These are phyloP conservation scores for Microtus pennsylvanicus DNA, from an alignment of 2,113 vertebrate species.

Conservation along the genomic window DNA sequence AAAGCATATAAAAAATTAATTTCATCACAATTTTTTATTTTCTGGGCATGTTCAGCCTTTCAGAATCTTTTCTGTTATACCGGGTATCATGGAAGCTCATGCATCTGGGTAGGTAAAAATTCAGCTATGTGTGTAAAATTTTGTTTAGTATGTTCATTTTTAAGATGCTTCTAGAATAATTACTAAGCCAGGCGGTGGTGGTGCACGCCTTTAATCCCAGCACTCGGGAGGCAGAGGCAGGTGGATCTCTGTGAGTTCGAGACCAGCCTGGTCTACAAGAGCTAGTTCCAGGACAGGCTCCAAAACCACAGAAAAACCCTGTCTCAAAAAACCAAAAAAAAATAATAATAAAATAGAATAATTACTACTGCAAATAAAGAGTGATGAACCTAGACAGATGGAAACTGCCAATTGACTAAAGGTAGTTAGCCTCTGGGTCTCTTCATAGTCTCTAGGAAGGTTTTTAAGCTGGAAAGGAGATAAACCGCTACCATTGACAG, in stretches of 20 bases:
- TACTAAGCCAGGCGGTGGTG: no score
- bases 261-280: no score
- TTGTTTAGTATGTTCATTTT: conserved; percentile 16
- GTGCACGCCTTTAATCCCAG: no score
- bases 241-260: no score
- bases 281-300: no score
- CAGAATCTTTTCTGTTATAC: neutral
- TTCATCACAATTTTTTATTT: neutral
- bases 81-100: neutral
- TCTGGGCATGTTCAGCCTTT: conserved; percentile 27
- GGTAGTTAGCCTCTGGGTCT: neutral
- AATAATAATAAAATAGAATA: no score
- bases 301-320: no score
- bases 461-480: neutral
- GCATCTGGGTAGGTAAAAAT: neutral
- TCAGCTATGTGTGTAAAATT: neutral
- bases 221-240: no score
- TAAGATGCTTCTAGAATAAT: conserved; percentile 26
- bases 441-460: neutral
- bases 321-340: no score
- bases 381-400: neutral
- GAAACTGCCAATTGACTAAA: neutral
- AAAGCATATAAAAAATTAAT: conserved; percentile 5
- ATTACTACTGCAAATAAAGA: neutral
- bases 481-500: neutral